phyloP scores from a whole-genome alignment of 1,140 invertebrate genomes.

The Drosophila quadrilineata region DNA sequence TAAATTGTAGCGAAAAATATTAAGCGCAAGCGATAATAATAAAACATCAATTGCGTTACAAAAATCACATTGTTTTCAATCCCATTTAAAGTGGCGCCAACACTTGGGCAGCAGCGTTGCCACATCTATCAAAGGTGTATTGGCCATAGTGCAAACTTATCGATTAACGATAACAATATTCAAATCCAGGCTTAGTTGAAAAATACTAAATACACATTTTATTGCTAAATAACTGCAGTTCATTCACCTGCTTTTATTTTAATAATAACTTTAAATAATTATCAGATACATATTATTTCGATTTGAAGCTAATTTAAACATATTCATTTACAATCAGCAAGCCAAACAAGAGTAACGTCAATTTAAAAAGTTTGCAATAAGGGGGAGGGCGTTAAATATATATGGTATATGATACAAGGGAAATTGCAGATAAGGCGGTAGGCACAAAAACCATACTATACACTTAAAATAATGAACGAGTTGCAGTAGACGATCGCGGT shows the following conservation, averaged over 20 bases:
- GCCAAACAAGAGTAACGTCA: conserved; percentile 23
- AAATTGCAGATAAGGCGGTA: conserved; percentile 56
- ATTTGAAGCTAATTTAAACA: conserved; percentile 22
- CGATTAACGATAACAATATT: background rate
- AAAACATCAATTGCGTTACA: conserved; percentile 35
- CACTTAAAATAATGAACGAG: conserved; percentile 65
- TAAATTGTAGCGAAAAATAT: conserved; percentile 76
- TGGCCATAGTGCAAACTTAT: background rate
- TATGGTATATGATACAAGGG: conserved; percentile 25
- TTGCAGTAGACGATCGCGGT: background rate
- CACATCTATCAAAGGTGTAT: background rate
- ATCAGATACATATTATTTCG: conserved; percentile 24
- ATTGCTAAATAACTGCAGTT: conserved; percentile 31
- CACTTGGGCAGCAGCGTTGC: background rate
- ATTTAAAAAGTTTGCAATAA: conserved; percentile 18
- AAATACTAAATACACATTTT: no score
- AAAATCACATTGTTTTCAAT: background rate
- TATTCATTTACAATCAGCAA: conserved; percentile 39
- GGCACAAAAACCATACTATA: conserved; percentile 47
- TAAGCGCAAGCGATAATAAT: conserved; percentile 44
- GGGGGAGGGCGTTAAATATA: background rate
- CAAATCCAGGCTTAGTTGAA: no score
- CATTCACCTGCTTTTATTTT: conserved; percentile 26
- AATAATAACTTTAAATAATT: conserved; percentile 17
- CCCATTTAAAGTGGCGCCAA: background rate